A percentile compares a stretch with the other conserved stretches of the same genome.
Evolutionary conservation across 2,797 vertebrate species (phyloP).

Genomic region (Sebastes minor): DNA sequence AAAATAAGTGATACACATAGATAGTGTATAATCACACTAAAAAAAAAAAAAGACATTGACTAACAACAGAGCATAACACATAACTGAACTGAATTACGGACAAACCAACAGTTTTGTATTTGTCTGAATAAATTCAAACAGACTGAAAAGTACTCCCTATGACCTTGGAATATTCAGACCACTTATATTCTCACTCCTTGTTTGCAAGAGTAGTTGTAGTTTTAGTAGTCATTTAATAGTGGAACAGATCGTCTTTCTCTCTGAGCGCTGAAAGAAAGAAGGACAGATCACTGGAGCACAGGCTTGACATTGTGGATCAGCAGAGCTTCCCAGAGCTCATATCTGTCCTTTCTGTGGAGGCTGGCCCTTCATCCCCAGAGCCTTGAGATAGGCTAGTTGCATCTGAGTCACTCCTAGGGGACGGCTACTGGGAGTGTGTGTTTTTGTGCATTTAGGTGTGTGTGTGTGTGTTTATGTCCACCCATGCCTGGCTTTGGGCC

Average conservation of each 20-base stretch:
- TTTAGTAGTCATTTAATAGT: neutral
- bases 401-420: conserved; percentile 47
- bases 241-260: conserved; percentile 20
- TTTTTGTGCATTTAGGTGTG: neutral
- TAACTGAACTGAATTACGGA: neutral
- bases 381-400: conserved; percentile 41
- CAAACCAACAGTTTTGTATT: neutral
- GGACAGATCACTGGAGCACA: conserved; percentile 17
- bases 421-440: neutral
- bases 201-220: neutral
- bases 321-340: conserved; percentile 30
- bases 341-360: conserved; percentile 43
- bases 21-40: neutral
- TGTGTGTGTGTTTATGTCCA: conserved; percentile 7
- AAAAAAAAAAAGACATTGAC: neutral
- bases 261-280: conserved; percentile 25
- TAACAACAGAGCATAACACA: neutral
- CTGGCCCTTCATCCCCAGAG: conserved; percentile 43
- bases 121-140: neutral
- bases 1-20: neutral
- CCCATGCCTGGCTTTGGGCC: conserved; percentile 38
- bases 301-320: conserved; percentile 41
- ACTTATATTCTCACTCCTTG: neutral
- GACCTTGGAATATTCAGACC: neutral
- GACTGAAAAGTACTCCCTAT: neutral